Conservation (phyloP, 2,113 vertebrate genomes). For the Etheostoma spectabile region DNA sequence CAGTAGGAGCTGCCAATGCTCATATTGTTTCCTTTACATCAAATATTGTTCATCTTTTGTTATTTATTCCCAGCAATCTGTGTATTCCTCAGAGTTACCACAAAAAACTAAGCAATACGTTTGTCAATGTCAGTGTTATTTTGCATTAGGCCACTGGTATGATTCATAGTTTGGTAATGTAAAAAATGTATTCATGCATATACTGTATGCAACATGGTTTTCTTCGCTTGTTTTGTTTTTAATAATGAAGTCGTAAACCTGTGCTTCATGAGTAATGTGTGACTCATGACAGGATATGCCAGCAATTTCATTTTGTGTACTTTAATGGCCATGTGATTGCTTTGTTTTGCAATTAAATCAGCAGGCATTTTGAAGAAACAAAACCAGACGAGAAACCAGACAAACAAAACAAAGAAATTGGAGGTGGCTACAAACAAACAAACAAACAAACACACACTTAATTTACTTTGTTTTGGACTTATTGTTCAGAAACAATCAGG, state of each 20-base stretch:
- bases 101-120: not conserved
- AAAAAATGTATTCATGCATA: too few relatives aligned
- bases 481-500: not conserved
- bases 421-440: not conserved
- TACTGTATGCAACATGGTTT: not conserved
- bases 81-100: not conserved
- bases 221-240: not conserved
- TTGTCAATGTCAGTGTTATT: not conserved
- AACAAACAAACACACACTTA: not conserved
- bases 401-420: not conserved
- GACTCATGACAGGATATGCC: constrained; percentile 34
- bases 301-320: not conserved
- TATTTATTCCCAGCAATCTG: not conserved
- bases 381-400: constrained; percentile 12
- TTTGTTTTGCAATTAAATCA: constrained; percentile 26
- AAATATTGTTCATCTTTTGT: not conserved
- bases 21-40: not conserved
- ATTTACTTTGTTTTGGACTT: not conserved
- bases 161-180: not conserved
- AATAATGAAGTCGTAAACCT: constrained; percentile 19
- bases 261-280: constrained; percentile 15
- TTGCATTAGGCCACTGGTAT: not conserved
- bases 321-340: constrained; percentile 9
- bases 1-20: constrained; percentile 8
- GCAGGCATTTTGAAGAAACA: not conserved